phyloP scores from a whole-genome alignment of 2,888 invertebrate genomes.

The Sinohyriopsis cumingii region DNA sequence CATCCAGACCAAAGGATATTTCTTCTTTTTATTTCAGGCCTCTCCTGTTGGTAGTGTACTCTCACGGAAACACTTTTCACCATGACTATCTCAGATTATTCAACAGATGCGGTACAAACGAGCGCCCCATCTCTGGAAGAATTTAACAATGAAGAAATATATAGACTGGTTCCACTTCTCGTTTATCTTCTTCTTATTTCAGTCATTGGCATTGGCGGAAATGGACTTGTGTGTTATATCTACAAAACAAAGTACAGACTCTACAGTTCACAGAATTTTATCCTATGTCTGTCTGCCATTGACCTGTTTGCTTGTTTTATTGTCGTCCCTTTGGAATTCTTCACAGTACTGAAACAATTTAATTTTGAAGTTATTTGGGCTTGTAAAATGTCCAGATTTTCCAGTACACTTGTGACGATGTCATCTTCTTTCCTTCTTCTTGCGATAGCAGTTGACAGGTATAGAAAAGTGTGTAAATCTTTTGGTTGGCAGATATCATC shows the following conservation, averaged over 20 bases:
- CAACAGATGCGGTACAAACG: background rate
- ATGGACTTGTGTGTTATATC: slow-evolving; percentile 38
- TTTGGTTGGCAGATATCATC: slow-evolving; percentile 45
- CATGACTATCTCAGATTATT: too few relatives aligned
- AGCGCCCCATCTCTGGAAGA: slow-evolving; percentile 6
- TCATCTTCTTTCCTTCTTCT: slow-evolving; percentile 33
- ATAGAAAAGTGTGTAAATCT: slow-evolving; percentile 51
- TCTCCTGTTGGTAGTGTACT: too few relatives aligned
- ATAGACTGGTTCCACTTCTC: slow-evolving; percentile 35
- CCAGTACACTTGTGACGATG: slow-evolving; percentile 31
- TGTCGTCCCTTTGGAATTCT: slow-evolving; percentile 40
- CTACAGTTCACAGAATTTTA: slow-evolving; percentile 40
- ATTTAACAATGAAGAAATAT: slow-evolving; percentile 29
- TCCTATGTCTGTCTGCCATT: slow-evolving; percentile 34
- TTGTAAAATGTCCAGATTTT: slow-evolving; percentile 36
- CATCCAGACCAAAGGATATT: too few relatives aligned
- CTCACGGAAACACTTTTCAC: too few relatives aligned
- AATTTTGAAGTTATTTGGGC: slow-evolving; percentile 29
- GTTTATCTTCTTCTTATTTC: slow-evolving; percentile 30
- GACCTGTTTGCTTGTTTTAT: slow-evolving; percentile 41
- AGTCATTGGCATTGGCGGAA: slow-evolving; percentile 34
- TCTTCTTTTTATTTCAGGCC: too few relatives aligned
- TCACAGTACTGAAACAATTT: slow-evolving; percentile 33
- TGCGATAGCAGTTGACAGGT: slow-evolving; percentile 46
- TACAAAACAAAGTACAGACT: slow-evolving; percentile 35